phyloP scores from a whole-genome alignment of 2,888 invertebrate genomes.

The Muschampia plurimacula region DNA sequence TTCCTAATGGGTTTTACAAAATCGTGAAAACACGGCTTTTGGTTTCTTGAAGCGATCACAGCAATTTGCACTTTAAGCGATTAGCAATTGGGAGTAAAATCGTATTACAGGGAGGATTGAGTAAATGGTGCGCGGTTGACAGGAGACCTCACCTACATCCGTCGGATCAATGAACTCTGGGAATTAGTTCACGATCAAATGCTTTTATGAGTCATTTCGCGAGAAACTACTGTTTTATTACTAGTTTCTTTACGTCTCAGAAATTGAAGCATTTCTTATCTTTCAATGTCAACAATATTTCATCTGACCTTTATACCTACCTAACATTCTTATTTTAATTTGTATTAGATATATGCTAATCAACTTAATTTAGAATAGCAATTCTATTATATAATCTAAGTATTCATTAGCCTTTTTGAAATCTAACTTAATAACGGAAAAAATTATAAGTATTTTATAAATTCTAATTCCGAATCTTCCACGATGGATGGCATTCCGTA shows the following conservation, averaged over 20 bases:
- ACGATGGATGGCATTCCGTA: no score
- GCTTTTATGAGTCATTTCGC: slow-evolving; percentile 33
- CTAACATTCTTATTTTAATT: not conserved
- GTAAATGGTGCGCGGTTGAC: slow-evolving; percentile 25
- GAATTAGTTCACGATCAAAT: slow-evolving; percentile 51
- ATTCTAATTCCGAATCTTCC: no score
- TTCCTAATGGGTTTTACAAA: not conserved
- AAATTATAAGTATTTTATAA: no score
- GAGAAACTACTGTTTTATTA: slow-evolving; percentile 12
- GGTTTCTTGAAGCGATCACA: not conserved
- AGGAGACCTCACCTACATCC: slow-evolving; percentile 51
- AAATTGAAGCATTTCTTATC: not conserved
- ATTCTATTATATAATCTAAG: no score
- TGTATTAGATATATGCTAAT: no score
- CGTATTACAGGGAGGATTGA: slow-evolving; percentile 19
- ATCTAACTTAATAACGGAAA: no score
- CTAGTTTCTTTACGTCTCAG: not conserved
- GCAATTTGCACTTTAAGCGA: slow-evolving; percentile 25
- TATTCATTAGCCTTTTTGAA: no score
- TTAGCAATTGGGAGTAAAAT: slow-evolving; percentile 31
- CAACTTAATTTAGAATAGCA: no score
- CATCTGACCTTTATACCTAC: not conserved
- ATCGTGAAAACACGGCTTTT: not conserved
- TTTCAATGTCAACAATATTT: slow-evolving; percentile 1
- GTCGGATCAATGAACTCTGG: slow-evolving; percentile 44